A percentile compares a stretch with the other conserved stretches of the same genome.
Evolutionary conservation across 92 coral and sea anemone genomes (phyloP).

Genomic region (Palythoa grandis): DNA sequence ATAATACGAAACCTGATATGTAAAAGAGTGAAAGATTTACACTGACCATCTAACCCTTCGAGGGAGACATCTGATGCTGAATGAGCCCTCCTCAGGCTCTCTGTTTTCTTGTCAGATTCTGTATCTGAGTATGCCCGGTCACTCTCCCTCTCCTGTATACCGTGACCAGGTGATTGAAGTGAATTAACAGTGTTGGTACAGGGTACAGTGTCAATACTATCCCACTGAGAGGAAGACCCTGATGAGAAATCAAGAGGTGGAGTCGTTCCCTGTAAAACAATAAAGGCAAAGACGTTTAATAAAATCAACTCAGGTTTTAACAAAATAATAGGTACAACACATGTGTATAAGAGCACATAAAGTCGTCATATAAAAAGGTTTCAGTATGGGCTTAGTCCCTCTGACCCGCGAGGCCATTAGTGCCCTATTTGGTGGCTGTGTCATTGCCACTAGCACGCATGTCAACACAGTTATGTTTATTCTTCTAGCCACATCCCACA

Average conservation of each 20-base stretch:
- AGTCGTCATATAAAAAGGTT: too few relatives aligned
- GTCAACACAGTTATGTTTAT: too few relatives aligned
- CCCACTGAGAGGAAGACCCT: slow-evolving; percentile 56
- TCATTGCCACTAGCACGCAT: too few relatives aligned
- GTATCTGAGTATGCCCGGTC: slow-evolving; percentile 31
- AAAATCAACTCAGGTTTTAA: neutral
- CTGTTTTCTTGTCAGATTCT: slow-evolving; percentile 47
- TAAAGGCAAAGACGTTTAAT: neutral
- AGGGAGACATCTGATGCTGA: slow-evolving; percentile 72
- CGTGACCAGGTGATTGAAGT: neutral
- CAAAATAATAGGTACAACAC: neutral
- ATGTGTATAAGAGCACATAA: too few relatives aligned
- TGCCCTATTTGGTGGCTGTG: too few relatives aligned
- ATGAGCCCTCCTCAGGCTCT: slow-evolving; percentile 62
- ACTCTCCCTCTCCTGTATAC: slow-evolving; percentile 5
- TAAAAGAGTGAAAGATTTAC: too few relatives aligned
- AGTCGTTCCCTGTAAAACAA: slow-evolving; percentile 28
- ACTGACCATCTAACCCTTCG: slow-evolving; percentile 62
- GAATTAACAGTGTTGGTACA: slow-evolving; percentile 56
- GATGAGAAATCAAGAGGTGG: slow-evolving; percentile 27
- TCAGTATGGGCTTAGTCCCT: too few relatives aligned
- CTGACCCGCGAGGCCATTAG: too few relatives aligned
- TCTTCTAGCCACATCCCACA: too few relatives aligned
- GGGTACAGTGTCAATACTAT: slow-evolving; percentile 66
- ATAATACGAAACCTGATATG: neutral